Evolutionary conservation across 2,888 invertebrate species (phyloP).

Genomic region (Rotaria macrura): DNA sequence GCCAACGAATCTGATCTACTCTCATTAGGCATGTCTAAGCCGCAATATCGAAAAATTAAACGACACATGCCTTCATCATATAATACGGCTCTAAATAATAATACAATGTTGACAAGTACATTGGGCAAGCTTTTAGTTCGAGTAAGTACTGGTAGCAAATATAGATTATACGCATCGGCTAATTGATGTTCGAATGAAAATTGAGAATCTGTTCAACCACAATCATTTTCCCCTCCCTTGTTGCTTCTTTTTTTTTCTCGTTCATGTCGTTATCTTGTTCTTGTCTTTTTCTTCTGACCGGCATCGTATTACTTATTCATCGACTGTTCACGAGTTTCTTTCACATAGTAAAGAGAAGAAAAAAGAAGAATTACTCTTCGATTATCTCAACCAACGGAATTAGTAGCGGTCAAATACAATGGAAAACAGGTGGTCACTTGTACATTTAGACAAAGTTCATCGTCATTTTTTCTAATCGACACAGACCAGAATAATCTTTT

Average conservation of each 20-base stretch:
- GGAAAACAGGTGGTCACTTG: neutral
- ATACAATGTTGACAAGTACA: neutral
- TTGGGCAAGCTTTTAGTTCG: neutral
- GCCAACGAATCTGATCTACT: neutral
- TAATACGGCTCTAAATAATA: neutral
- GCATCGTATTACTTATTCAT: neutral
- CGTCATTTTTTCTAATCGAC: neutral
- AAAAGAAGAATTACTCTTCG: neutral
- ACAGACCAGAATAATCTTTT: neutral
- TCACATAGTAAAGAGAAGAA: neutral
- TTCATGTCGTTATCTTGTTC: constrained; percentile 12
- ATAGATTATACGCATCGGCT: neutral
- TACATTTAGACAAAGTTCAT: neutral
- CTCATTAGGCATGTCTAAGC: neutral
- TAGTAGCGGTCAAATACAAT: neutral
- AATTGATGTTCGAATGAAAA: neutral
- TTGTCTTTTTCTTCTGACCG: neutral
- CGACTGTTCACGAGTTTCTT: neutral
- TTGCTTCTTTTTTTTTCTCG: neutral
- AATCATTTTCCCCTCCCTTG: neutral
- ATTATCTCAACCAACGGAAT: neutral
- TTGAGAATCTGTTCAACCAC: neutral
- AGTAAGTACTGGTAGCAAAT: neutral
- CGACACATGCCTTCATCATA: neutral
- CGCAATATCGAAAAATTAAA: constrained; percentile 17